A percentile compares a stretch with the other conserved stretches of the same genome.
Conservation (phyloP, 2,888 invertebrate genomes). For the Limenitis camilla region DNA sequence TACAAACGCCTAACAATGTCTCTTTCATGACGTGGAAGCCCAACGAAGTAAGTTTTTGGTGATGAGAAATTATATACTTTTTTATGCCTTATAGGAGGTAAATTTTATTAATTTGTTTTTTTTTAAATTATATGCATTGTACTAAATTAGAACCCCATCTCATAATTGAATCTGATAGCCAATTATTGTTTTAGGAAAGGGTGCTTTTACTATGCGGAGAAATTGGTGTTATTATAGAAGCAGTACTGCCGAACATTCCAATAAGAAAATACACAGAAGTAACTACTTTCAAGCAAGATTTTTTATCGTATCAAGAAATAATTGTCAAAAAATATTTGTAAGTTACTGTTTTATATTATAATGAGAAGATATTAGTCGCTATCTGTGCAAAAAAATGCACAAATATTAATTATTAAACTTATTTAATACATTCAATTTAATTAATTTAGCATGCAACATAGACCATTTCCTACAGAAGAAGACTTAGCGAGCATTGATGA, state of each 20-base stretch:
- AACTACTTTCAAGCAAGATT: conserved; percentile 58
- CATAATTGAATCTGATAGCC: background rate
- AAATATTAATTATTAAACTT: background rate
- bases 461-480: conserved; percentile 63
- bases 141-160: too few species aligned
- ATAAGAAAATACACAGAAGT: conserved; percentile 47
- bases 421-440: background rate
- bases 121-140: too few species aligned
- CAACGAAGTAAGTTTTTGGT: conserved; percentile 45
- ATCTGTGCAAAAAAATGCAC: background rate
- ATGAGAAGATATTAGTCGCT: background rate
- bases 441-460: conserved; percentile 50
- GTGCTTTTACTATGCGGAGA: conserved; percentile 57
- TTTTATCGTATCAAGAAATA: conserved; percentile 50
- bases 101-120: too few species aligned
- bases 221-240: conserved; percentile 60
- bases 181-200: conserved; percentile 40
- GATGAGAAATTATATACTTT: background rate
- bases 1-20: conserved; percentile 77
- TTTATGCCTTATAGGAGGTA: too few species aligned
- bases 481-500: conserved; percentile 67
- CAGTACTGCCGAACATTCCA: conserved; percentile 43
- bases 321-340: conserved; percentile 62
- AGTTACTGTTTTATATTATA: conserved; percentile 29
- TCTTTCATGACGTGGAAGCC: conserved; percentile 82